A percentile compares a stretch with the other conserved stretches of the same genome.
phyloP scores from a whole-genome alignment of 2,888 invertebrate species.

The Tipula unca region DNA sequence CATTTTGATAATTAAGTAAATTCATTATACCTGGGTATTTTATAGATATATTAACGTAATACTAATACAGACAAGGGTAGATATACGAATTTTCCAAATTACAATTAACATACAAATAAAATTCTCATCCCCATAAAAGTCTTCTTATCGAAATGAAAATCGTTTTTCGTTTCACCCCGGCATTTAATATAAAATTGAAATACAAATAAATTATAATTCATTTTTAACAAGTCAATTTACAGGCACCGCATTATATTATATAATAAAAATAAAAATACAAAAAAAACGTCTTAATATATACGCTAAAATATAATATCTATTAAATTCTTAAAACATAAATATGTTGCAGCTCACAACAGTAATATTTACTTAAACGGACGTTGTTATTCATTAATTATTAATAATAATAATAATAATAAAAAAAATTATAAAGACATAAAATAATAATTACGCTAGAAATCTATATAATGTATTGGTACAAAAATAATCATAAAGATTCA shows the following conservation, averaged over 20 bases:
- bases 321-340: background rate
- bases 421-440: background rate
- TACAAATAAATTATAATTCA: background rate
- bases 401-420: background rate
- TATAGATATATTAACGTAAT: too few relatives aligned
- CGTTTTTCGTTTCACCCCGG: background rate
- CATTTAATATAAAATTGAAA: background rate
- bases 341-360: background rate
- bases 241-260: background rate
- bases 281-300: background rate
- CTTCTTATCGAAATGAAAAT: background rate
- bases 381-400: background rate
- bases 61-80: background rate
- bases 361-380: background rate
- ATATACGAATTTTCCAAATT: background rate
- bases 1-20: background rate
- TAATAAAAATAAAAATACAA: too few relatives aligned
- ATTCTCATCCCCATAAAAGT: background rate
- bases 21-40: too few relatives aligned
- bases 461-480: background rate
- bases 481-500: background rate
- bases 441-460: background rate
- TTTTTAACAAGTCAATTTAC: background rate
- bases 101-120: background rate
- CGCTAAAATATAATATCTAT: background rate